Evolutionary conservation across 2,113 vertebrate genomes (phyloP), one percentile per base, ranked within the genome.

Genomic region (Oreotrochilus melanogaster): DNA sequence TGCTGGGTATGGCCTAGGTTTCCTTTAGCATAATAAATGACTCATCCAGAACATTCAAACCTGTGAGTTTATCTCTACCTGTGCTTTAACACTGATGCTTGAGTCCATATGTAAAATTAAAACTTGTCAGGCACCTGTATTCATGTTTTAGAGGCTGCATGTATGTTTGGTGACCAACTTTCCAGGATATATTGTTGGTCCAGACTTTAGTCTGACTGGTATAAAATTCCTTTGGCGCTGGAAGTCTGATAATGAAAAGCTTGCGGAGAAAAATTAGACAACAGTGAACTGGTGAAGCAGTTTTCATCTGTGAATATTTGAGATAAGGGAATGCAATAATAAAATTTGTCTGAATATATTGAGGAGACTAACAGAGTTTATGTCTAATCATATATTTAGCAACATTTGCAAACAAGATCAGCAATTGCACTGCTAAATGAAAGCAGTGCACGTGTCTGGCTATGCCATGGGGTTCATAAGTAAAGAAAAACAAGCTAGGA

Each of bases 341-440:
- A 85, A 95, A 89, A 79, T 87, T 67, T 80, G n/a, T 83, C 56
- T 91, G 70, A 82, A 89, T 45, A 16, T 61, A 78, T 70, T 80
- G 71, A 78, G 73, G 57, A 89, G 61, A 43, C 39, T 75, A 23
- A 23, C 85, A 39, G 30, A 93, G 53, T 82, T 93, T 94, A 88
- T 72, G 43, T 30, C 35, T 94, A 89, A 93, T 91, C 78, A 91
- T 75, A 67, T 78, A 87, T 94, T 91, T 94, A 96, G 45, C 16
- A 69, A 87, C 70, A 91, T 91, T 79, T 92, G 31, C 73, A 96
- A 94, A 85, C 66, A 96, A 67, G 61, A 94, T 81, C 57, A 75
- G 78, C 65, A 94, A 91, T 91, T 95, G 78, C 53, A 82, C 39
- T 67, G 39, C 78, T 94, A 87, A 89, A 85, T 60, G 65, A 85